Evolutionary conservation across 2,888 invertebrate species (phyloP).

Genomic region (Euproctis similis): DNA sequence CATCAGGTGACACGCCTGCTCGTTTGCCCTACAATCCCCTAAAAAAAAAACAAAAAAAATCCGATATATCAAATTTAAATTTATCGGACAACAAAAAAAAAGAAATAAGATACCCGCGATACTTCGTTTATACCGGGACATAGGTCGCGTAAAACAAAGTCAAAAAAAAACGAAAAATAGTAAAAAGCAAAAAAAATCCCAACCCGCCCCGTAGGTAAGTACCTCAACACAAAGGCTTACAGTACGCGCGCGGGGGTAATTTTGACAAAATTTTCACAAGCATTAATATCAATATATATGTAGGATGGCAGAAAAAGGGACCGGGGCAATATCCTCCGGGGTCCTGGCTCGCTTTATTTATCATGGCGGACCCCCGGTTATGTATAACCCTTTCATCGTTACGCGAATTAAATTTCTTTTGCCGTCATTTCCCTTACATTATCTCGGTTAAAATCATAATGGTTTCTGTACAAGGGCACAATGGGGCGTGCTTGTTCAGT

Average conservation of each 20-base stretch:
- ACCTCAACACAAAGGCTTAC: conserved; percentile 29
- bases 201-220: conserved; percentile 23
- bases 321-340: conserved; percentile 62
- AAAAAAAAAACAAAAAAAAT: too few species aligned
- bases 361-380: conserved; percentile 63
- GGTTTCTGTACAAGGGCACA: conserved; percentile 50
- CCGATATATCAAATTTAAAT: too few species aligned
- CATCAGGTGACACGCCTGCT: too few species aligned
- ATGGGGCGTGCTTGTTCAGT: conserved; percentile 58
- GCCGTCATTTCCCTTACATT: conserved; percentile 76
- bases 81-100: too few species aligned
- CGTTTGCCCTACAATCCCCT: too few species aligned
- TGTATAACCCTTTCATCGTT: conserved; percentile 73
- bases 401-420: conserved; percentile 76
- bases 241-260: too few species aligned
- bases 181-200: too few species aligned
- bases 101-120: conserved; percentile 25
- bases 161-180: conserved; percentile 13
- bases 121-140: conserved; percentile 27
- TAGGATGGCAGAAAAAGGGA: conserved; percentile 68
- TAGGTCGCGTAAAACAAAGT: conserved; percentile 16
- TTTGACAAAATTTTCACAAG: conserved; percentile 70
- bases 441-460: conserved; percentile 74
- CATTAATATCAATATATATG: conserved; percentile 76
- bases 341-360: conserved; percentile 66